These are phyloP conservation scores for Ephialtes manifestator DNA, from an alignment of 2,888 invertebrate genomes.

Conservation along the genomic window DNA sequence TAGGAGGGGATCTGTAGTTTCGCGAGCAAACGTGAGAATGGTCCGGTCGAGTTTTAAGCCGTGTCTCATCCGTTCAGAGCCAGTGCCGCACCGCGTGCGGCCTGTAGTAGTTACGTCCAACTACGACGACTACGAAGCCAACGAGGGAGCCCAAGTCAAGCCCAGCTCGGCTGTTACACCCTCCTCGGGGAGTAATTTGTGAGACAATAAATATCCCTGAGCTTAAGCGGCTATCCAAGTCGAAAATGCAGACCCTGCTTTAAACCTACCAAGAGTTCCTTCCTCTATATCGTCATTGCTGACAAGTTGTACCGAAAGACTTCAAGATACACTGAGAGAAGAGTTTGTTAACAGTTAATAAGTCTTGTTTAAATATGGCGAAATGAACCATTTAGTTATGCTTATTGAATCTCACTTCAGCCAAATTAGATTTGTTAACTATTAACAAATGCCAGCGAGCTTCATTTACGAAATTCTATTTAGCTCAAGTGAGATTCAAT, in stretches of 20 bases:
- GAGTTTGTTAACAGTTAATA: no score
- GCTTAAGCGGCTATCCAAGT: slow-evolving; percentile 68
- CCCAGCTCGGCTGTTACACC: slow-evolving; percentile 58
- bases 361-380: no score
- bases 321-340: not conserved
- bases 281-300: not conserved
- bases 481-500: no score
- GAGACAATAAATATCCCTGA: slow-evolving; percentile 73
- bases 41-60: slow-evolving; percentile 69
- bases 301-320: slow-evolving; percentile 9
- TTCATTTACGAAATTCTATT: no score
- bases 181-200: slow-evolving; percentile 74
- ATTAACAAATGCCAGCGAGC: no score
- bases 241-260: slow-evolving; percentile 26
- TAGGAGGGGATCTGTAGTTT: slow-evolving; percentile 47
- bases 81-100: slow-evolving; percentile 46
- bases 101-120: slow-evolving; percentile 51
- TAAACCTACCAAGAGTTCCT: slow-evolving; percentile 9
- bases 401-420: no score
- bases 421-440: no score
- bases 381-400: no score
- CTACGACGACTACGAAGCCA: slow-evolving; percentile 42
- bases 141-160: slow-evolving; percentile 54
- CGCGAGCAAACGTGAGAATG: slow-evolving; percentile 59
- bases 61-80: slow-evolving; percentile 70